These are phyloP conservation scores for Euzophera pinguis DNA, from an alignment of 2,888 invertebrate genomes.

Conservation along the genomic window DNA sequence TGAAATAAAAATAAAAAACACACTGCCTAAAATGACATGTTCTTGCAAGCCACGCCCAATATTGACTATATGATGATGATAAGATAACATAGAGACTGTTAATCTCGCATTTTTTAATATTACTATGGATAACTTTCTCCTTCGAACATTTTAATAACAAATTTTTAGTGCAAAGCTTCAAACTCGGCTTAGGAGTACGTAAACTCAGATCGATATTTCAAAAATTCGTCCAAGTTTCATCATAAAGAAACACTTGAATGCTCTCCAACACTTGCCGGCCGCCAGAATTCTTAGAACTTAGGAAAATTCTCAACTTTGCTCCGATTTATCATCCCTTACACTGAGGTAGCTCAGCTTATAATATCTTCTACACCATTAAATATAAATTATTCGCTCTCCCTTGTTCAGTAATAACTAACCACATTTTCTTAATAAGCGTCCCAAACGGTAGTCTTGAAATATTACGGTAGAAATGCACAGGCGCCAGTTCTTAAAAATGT, in stretches of 20 bases:
- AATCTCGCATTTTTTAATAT: background rate
- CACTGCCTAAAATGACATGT: too few relatives aligned
- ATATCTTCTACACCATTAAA: constrained; percentile 61
- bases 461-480: constrained; percentile 14
- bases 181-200: constrained; percentile 37
- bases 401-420: constrained; percentile 34
- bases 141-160: constrained; percentile 25
- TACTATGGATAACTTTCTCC: background rate
- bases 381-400: constrained; percentile 52
- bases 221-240: constrained; percentile 58
- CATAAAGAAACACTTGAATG: constrained; percentile 68
- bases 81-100: too few relatives aligned
- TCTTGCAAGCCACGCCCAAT: too few relatives aligned
- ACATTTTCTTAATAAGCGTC: constrained; percentile 26
- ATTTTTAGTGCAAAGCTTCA: constrained; percentile 34
- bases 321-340: constrained; percentile 61
- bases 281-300: constrained; percentile 56
- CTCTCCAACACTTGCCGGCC: constrained; percentile 56
- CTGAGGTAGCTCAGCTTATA: constrained; percentile 45
- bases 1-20: too few relatives aligned
- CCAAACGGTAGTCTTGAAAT: constrained; percentile 20
- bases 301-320: constrained; percentile 55
- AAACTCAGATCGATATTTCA: constrained; percentile 60
- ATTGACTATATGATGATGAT: too few relatives aligned
- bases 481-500: too few relatives aligned